Evolutionary conservation across 1,140 invertebrate species (phyloP), one percentile per base, ranked within the genome.

Genomic region (Pogonomyrmex barbatus): DNA sequence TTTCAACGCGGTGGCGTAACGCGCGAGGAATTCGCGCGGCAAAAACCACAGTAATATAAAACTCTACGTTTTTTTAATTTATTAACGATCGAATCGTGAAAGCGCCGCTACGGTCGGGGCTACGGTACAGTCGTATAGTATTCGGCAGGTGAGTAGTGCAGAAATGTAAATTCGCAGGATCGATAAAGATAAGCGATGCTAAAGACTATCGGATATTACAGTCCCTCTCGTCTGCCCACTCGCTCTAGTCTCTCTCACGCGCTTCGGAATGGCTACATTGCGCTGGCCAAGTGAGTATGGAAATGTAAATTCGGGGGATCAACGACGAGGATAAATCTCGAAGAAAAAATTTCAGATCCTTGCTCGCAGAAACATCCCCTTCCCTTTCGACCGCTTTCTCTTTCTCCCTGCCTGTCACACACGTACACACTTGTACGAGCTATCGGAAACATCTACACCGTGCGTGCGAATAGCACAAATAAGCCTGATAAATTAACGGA

Each of bases 401-500:
- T 42, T 17, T 70, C 50, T 68, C 52, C 14, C 39, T 39, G 9
- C 42, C 65, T 52, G 10, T 17, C 1, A n/a, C 14, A 45, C 30
- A 58, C 14, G 45, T 14, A 58, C 24, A 30, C 45, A 45, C 39
- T 45, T 12, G 24, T 42, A 54, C 67, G 42, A 73, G 54, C 33
- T 75, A 83, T 71, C 79, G 30, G 30, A 82, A 82, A 82, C 30
- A 58, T 71, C 78, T 82, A 70, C 67, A 71, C 71, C 54, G 42
- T 60, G 79, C 67, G 30, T 71, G 79, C 52, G 79, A 73, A 82
- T 82, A 73, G 67, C 54, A 60, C 79, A 82, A 70, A 58, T 47
- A 79, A 81, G 63, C 47, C 36, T 47, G 79, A 83, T 83, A 83
- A 83, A 83, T 83, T 71, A 83, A 60, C 79, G 42, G 14, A 83